phyloP scores from a whole-genome alignment of 2,888 invertebrate species.

The Ypsolopha scabrella region DNA sequence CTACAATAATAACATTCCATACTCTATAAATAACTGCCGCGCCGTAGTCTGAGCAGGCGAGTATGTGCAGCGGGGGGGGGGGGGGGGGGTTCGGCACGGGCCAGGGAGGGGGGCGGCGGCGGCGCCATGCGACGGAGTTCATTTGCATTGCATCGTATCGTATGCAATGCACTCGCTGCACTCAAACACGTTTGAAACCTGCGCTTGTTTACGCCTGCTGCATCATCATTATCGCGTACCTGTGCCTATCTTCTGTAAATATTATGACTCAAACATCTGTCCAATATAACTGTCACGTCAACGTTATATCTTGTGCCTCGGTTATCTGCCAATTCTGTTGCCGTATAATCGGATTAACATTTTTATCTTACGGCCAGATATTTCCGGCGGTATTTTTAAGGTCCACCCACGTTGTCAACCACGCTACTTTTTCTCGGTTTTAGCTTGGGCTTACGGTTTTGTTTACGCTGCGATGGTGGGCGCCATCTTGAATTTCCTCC shows the following conservation, averaged over 20 bases:
- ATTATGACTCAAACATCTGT: not conserved
- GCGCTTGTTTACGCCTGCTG: not conserved
- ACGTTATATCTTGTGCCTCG: not conserved
- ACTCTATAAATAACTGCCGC: slow-evolving; percentile 42
- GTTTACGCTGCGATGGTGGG: slow-evolving; percentile 1
- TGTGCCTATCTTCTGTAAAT: not conserved
- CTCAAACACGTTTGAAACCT: not conserved
- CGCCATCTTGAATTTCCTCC: slow-evolving; percentile 7
- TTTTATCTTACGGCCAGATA: too few species aligned
- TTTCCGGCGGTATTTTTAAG: not conserved
- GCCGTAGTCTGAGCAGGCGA: not conserved
- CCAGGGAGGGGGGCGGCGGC: slow-evolving; percentile 18
- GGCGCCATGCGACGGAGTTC: slow-evolving; percentile 35
- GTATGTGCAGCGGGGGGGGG: slow-evolving; percentile 23
- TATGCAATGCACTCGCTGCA: slow-evolving; percentile 9
- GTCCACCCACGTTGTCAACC: slow-evolving; percentile 1
- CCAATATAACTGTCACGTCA: not conserved
- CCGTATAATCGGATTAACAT: too few species aligned
- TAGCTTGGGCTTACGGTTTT: not conserved
- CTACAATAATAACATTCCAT: slow-evolving; percentile 51
- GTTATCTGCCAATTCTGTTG: too few species aligned
- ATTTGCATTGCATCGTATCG: slow-evolving; percentile 39
- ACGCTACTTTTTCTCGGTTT: not conserved
- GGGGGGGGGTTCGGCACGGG: slow-evolving; percentile 15
- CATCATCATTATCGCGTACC: too few species aligned